Evolutionary conservation across 2,888 invertebrate genomes (phyloP).

Genomic region (Macrophya annulata): DNA sequence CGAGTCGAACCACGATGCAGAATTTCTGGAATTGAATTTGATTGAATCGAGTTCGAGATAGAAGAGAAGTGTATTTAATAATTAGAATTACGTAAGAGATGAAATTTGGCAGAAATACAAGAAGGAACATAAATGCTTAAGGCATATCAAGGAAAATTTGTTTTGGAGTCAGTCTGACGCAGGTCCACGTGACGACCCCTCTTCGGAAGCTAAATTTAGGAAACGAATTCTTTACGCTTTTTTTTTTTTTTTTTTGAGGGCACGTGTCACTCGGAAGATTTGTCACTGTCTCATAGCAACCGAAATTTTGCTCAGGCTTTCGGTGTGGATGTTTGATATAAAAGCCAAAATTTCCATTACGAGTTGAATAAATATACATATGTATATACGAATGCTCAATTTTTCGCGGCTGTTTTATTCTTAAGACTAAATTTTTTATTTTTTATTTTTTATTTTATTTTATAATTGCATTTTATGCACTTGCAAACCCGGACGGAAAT

Average conservation of each 20-base stretch:
- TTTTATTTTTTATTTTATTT: too few relatives aligned
- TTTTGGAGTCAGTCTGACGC: background rate
- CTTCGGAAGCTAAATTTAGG: slow-evolving; percentile 52
- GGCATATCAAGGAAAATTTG: background rate
- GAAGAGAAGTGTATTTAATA: too few relatives aligned
- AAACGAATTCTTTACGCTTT: slow-evolving; percentile 57
- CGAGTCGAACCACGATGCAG: background rate
- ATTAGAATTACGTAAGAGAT: background rate
- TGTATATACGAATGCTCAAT: background rate
- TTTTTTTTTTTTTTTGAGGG: too few relatives aligned
- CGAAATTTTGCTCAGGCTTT: slow-evolving; percentile 57
- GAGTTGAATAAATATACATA: background rate
- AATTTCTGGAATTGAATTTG: background rate
- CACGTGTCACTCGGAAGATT: slow-evolving; percentile 38
- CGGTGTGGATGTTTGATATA: slow-evolving; percentile 29
- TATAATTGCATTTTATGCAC: background rate
- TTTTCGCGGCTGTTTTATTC: slow-evolving; percentile 12
- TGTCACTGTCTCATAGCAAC: slow-evolving; percentile 57
- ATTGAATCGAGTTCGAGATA: background rate
- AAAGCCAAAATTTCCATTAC: slow-evolving; percentile 3
- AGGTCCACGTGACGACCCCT: slow-evolving; percentile 44
- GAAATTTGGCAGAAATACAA: background rate
- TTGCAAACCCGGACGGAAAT: background rate
- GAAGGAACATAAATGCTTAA: too few relatives aligned
- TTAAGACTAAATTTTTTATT: background rate